Evolutionary conservation across 1,140 invertebrate genomes (phyloP).

Genomic region (Brachionus plicatilis): DNA sequence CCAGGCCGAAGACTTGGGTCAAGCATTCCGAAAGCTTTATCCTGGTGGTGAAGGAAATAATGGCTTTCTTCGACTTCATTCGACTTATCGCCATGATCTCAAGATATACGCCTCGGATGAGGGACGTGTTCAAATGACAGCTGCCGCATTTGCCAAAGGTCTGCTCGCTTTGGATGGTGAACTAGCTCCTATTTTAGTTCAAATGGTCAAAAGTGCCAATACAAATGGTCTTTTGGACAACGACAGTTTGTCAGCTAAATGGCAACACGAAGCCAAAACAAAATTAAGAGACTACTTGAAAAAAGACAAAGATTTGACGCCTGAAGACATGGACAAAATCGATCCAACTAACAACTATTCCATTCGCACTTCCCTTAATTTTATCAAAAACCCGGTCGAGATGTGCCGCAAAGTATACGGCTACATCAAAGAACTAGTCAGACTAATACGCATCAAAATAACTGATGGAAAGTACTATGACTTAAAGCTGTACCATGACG

Average conservation of each 20-base stretch:
- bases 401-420: constrained; percentile 29
- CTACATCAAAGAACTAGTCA: constrained; percentile 44
- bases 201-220: constrained; percentile 99
- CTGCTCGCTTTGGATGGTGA: constrained; percentile 93
- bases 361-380: constrained; percentile 57
- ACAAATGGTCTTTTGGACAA: constrained; percentile 96
- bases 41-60: constrained; percentile 69
- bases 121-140: constrained; percentile 97
- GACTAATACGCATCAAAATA: constrained; percentile 29
- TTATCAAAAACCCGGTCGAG: constrained; percentile 89
- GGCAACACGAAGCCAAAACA: constrained; percentile 26
- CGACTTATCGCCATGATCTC: constrained; percentile 94
- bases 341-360: constrained; percentile 34
- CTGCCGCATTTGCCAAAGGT: constrained; percentile 97
- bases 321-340: constrained; percentile 5
- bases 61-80: constrained; percentile 84
- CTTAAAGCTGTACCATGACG: constrained; percentile 82
- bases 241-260: constrained; percentile 73
- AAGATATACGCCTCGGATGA: constrained; percentile 99
- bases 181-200: constrained; percentile 93
- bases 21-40: constrained; percentile 98
- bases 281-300: constrained; percentile 21
- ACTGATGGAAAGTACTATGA: constrained; percentile 26
- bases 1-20: constrained; percentile 91
- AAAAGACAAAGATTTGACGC: background rate